Base-by-base conservation (phyloP, 2,888 invertebrate genomes). In the Noctua comes region DNA sequence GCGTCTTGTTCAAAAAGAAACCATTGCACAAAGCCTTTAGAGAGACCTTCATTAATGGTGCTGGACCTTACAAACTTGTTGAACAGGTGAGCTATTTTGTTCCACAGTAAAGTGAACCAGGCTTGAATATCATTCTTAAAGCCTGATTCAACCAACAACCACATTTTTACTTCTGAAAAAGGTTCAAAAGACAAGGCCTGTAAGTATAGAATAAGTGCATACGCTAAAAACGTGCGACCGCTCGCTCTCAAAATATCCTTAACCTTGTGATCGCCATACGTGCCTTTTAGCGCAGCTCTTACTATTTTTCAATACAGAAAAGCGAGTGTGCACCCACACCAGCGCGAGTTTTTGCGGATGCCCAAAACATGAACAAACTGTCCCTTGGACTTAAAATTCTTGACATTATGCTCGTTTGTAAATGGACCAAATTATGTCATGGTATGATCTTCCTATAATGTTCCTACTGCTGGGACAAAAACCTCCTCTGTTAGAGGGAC, bases 21-120 rank as follows among this genome's bases (percentile, higher is more conserved):
- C 92, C 95, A 0, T 87, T 96, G 4, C 85, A 90, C 13, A 93
- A 92, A 76, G 96, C 96, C 0, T 96, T 96, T 80, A 93, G 91
- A 80, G 92, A 94, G 6, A 94, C 93, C 0, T 96, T 96, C 74
- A 87, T 96, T 36, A 90, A 92, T 73, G 94, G 93, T 0, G 85
- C 91, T 36, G 96, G 96, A 3, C 90, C 90, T 6, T 96, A 93
- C 74, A 92, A 91, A 65, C 85, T 96, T 71, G 92, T 93, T 21
- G 90, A 90, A 79, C 94, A 94, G 93, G 96, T 95, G 77, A 66
- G 79, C 72, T 71, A 71, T 71, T 77, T 66, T 43, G 24, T 43
- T 13, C 10, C 6, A 59, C 27, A 65, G 5, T 11, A 24, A 10
- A 18, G 0, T 27, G 13, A 57, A 57, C 11, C 11, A 27, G 8